Percentiles rank a stretch among this genome's conserved stretches.
These are phyloP conservation scores for Larimichthys crocea DNA, from an alignment of 2,113 vertebrate species.

Conservation along the genomic window DNA sequence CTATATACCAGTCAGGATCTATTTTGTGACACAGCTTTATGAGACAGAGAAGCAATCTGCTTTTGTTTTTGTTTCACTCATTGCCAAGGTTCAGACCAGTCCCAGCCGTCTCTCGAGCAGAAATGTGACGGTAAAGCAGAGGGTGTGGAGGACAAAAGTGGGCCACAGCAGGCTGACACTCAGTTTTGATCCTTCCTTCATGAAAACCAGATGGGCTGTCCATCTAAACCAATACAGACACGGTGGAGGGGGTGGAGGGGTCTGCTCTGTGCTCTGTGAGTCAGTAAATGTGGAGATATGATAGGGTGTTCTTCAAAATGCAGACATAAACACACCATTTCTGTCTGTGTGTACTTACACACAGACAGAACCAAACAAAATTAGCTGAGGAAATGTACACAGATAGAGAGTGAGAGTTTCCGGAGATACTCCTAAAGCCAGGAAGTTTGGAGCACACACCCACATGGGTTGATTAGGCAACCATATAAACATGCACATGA, in stretches of 20 bases:
- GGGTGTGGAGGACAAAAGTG: constrained; percentile 70
- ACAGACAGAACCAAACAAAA: constrained; percentile 61
- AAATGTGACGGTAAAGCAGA: constrained; percentile 48
- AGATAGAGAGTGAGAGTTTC: constrained; percentile 39
- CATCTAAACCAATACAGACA: constrained; percentile 48
- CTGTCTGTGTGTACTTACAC: constrained; percentile 7
- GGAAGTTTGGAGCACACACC: constrained; percentile 65
- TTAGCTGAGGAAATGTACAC: constrained; percentile 63
- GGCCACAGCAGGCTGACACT: constrained; percentile 56
- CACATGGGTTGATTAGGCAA: constrained; percentile 52
- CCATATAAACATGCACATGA: constrained; percentile 51
- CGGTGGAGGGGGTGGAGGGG: not conserved
- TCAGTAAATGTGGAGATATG: constrained; percentile 47
- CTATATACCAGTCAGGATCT: not conserved
- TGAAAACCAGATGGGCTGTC: constrained; percentile 78
- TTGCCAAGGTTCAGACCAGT: constrained; percentile 33
- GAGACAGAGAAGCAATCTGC: not conserved
- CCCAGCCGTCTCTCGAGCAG: constrained; percentile 27
- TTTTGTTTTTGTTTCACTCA: constrained; percentile 41
- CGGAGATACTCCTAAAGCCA: constrained; percentile 36
- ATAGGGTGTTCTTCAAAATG: constrained; percentile 37
- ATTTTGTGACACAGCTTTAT: constrained; percentile 6
- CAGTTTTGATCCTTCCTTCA: constrained; percentile 59
- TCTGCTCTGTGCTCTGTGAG: constrained; percentile 33
- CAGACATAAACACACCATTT: constrained; percentile 64